Conservation (phyloP, 2,113 vertebrate species). For the Brachypodius melanocephalos region DNA sequence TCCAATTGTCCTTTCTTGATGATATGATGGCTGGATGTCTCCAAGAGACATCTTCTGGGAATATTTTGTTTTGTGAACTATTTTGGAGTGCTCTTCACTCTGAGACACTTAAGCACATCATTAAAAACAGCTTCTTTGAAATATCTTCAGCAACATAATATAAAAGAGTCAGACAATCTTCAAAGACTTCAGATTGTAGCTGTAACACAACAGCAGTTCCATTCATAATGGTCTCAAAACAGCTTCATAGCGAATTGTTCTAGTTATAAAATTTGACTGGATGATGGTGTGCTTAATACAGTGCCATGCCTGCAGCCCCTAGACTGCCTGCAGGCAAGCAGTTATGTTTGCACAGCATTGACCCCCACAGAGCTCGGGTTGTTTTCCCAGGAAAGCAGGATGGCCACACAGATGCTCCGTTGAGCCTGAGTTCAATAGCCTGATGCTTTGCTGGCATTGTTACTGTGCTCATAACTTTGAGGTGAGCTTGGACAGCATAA, state of each 20-base stretch:
- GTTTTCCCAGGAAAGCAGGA: background rate
- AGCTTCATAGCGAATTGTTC: background rate
- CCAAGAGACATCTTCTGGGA: background rate
- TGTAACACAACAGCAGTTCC: background rate
- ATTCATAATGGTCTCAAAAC: background rate
- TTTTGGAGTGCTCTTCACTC: background rate
- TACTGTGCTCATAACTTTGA: background rate
- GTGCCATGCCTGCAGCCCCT: background rate
- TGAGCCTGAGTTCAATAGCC: background rate
- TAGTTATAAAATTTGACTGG: background rate
- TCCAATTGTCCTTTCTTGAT: background rate
- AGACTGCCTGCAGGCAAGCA: background rate
- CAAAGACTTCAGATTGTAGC: background rate
- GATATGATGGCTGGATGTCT: background rate
- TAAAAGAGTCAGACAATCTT: background rate
- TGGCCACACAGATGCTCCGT: background rate
- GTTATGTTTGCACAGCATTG: background rate
- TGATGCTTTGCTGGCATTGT: background rate
- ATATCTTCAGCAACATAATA: background rate
- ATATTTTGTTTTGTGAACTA: background rate
- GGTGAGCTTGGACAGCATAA: background rate
- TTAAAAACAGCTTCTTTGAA: background rate
- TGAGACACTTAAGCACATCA: background rate
- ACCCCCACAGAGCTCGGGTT: background rate
- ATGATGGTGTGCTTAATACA: background rate